Evolutionary conservation across 1,140 invertebrate species (phyloP), one percentile per base, ranked within the genome.

Genomic region (Sycophaga agraensis): DNA sequence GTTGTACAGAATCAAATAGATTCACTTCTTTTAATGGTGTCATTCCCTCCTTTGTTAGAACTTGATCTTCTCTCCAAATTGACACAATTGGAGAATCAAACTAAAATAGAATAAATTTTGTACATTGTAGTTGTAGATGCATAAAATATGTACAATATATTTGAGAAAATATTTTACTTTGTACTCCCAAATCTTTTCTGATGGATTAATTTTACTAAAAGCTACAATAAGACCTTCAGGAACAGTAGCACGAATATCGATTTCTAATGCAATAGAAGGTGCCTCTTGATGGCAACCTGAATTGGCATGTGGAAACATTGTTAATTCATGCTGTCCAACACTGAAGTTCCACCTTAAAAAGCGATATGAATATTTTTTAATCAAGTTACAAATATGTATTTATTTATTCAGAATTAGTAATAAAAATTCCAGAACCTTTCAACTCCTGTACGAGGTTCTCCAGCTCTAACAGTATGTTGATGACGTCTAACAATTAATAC

Each of bases 301-400:
- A 64, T 78, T 70, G 66, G 79, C 63, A 63, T 82, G 68, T 64
- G 70, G 67, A 17, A 84, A 56, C n/a, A 93, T 69, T 45, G 87
- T 86, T 34, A 96, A 66, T 65, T 95, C 88, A 79, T 95, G 90
- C 63, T 92, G 88, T 2, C 91, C 93, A 28, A 97, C 94, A 77
- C 92, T 96, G 71, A 96, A 98, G 82, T 97, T 97, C 95, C 95
- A 97, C 70, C 92, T 91, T 68, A 55, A 66, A 56, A 17, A 17
- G 51, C 12, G 35, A 56, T 42, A 43, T 45, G 4, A 34, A 49
- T 17, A 19, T 5, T 17, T 46, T 54, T 28, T 22, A 61, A 67
- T 24, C 2, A 68, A 14, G 4, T 22, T 48, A 57, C 4, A 24
- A 31, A 11, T 31, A n/a, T 40, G 7, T n/a, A 54, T 40, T 54